Base-by-base conservation (phyloP, 2,888 invertebrate species). In the Chironomus riparius region DNA sequence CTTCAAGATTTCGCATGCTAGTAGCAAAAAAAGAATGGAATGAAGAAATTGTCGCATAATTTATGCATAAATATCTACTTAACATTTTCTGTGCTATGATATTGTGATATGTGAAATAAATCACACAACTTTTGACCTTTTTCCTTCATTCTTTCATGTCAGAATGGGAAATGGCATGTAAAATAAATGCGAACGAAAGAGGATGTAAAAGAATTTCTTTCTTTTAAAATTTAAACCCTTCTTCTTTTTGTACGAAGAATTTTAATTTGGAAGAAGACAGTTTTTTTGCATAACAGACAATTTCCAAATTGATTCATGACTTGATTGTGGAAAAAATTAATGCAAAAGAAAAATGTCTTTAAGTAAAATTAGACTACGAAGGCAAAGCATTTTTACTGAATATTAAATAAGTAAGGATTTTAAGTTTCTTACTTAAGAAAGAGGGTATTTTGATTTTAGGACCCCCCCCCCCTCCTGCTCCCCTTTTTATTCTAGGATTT, bases 71-170 rank as follows among this genome's bases (percentile, higher is more conserved):
- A 56, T 56, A 56, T 56, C 18, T 18, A 56, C 56, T 56, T 56
- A 18, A 38, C 38, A 38, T 38, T 38, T 38, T 38, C 10, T 38
- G 38, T 10, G 38, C 38, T 38, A 7, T 38, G 10, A 38, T 38
- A 38, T 38, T 56, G n/a, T 24, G 21, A 65, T 65, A 65, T 65
- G 21, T 65, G 65, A 65, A 65, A 65, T 65, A 65, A 65, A 65
- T 65, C 65, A 65, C 65, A 24, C 15, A 56, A 56, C 56, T 18
- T 56, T 56, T 56, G 56, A 56, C 56, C 56, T 56, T 18, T 56
- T 56, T 56, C 28, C 28, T 28, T 38, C 38, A 56, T 56, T 56
- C 15, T n/a, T 56, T 15, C 56, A 18, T 56, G 56, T n/a, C 18
- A 18, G 56, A 56, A 38, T 38, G 10, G 38, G 38, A 10, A 38